Evolutionary conservation across 1,140 invertebrate species (phyloP).

Genomic region (Zaprionus lachaisei): DNA sequence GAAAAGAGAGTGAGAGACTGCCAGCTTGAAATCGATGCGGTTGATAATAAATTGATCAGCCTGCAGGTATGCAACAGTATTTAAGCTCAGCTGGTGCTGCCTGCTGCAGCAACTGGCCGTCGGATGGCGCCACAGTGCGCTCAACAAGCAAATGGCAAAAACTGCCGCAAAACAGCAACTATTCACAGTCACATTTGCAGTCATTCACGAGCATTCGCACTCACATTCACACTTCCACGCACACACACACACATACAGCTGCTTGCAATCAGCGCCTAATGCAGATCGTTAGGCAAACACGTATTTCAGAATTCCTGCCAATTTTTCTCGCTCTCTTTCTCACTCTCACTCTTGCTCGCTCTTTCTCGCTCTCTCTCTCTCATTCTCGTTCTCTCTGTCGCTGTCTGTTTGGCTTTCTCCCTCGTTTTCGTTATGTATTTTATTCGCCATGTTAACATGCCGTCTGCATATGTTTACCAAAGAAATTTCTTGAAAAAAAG

Average conservation of each 20-base stretch:
- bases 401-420: slow-evolving; percentile 22
- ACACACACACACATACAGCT: slow-evolving; percentile 33
- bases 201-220: slow-evolving; percentile 1
- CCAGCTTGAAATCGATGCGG: not conserved
- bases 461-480: slow-evolving; percentile 74
- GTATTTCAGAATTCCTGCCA: slow-evolving; percentile 38
- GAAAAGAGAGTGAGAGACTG: no score
- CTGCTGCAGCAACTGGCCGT: not conserved
- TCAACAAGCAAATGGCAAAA: not conserved
- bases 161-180: slow-evolving; percentile 5
- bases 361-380: not conserved
- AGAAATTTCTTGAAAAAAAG: slow-evolving; percentile 40
- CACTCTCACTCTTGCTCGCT: not conserved
- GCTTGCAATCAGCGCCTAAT: slow-evolving; percentile 76
- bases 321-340: slow-evolving; percentile 25
- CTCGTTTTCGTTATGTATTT: slow-evolving; percentile 49
- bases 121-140: slow-evolving; percentile 31
- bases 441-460: slow-evolving; percentile 79
- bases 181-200: not conserved
- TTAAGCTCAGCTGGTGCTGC: not conserved
- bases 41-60: slow-evolving; percentile 20
- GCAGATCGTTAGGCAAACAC: slow-evolving; percentile 81
- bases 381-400: not conserved
- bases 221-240: slow-evolving; percentile 1
- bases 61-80: slow-evolving; percentile 24